Percentiles rank a stretch among this genome's conserved stretches.
These are phyloP conservation scores for Magallana nippona DNA, from an alignment of 2,888 invertebrate genomes.

Conservation along the genomic window DNA sequence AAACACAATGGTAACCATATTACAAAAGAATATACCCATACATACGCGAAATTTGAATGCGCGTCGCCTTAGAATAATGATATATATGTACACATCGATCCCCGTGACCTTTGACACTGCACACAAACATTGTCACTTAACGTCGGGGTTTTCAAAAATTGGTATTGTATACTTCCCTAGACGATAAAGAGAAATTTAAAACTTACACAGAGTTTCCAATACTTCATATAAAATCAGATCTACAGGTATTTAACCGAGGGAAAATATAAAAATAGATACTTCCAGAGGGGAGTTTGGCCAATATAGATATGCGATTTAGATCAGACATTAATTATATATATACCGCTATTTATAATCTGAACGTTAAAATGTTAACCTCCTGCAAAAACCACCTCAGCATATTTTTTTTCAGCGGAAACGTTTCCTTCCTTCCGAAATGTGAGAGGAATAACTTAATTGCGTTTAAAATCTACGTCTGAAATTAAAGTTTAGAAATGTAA, in stretches of 20 bases:
- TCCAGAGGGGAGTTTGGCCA: too few relatives aligned
- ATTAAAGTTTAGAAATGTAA: too few relatives aligned
- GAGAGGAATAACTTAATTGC: too few relatives aligned
- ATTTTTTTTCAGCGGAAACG: too few relatives aligned
- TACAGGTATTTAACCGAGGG: not conserved
- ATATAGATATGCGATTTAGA: too few relatives aligned
- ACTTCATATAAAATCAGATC: not conserved
- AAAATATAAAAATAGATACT: too few relatives aligned
- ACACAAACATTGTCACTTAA: not conserved
- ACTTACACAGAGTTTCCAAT: not conserved
- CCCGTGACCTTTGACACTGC: not conserved
- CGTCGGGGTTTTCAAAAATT: not conserved
- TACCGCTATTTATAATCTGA: too few relatives aligned
- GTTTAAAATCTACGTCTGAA: too few relatives aligned
- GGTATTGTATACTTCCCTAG: not conserved
- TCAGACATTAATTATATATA: too few relatives aligned
- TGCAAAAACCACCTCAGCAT: too few relatives aligned
- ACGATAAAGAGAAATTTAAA: conserved; percentile 2
- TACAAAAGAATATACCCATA: not conserved
- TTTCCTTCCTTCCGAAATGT: too few relatives aligned
- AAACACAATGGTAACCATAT: not conserved
- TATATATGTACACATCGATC: conserved; percentile 6
- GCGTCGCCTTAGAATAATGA: not conserved
- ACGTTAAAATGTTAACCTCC: too few relatives aligned
- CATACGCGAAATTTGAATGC: not conserved